Evolutionary conservation across 2,888 invertebrate genomes (phyloP).

Genomic region (Metacarcinus magister): DNA sequence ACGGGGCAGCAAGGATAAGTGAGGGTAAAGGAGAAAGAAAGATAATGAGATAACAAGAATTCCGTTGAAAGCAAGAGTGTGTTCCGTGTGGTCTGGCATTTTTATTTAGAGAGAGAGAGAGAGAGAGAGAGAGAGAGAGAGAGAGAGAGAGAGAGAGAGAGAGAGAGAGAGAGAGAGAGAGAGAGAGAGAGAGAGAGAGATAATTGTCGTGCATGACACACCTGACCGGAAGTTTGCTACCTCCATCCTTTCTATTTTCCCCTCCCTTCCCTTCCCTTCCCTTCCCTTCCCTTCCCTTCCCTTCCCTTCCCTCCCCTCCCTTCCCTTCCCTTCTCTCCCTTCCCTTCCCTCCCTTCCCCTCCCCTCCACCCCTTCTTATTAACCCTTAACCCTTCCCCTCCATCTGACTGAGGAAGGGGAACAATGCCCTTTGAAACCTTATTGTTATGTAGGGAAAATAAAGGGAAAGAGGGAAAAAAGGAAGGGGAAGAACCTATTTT

Average conservation of each 20-base stretch:
- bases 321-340: neutral
- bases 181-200: neutral
- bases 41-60: neutral
- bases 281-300: neutral
- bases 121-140: conserved; percentile 2
- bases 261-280: too few relatives aligned
- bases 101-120: neutral
- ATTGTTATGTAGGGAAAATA: neutral
- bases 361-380: neutral
- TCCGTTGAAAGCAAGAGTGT: neutral
- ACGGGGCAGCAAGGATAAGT: neutral
- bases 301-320: neutral
- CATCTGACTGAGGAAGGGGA: neutral
- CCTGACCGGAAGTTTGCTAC: neutral
- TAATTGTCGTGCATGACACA: neutral
- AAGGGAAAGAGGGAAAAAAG: neutral
- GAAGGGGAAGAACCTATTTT: neutral
- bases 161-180: neutral
- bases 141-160: conserved; percentile 2
- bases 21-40: neutral
- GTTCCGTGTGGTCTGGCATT: neutral
- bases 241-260: neutral
- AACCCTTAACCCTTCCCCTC: neutral
- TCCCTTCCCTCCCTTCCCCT: neutral
- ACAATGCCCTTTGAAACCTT: neutral